phyloP scores from a whole-genome alignment of 1,140 invertebrate species.

The Drosophila kurseongensis region DNA sequence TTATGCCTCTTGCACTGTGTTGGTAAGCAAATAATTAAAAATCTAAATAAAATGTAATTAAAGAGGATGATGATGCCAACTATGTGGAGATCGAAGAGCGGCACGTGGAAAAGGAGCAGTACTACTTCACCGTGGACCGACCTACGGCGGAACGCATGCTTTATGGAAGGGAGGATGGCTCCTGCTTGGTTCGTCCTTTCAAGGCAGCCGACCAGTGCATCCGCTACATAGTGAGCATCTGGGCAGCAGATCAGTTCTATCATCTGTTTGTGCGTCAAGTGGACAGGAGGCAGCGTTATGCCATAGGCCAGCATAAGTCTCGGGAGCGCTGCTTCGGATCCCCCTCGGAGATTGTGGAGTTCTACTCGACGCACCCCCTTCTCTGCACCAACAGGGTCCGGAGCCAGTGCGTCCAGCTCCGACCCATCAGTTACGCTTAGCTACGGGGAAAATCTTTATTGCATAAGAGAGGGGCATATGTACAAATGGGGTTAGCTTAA shows the following conservation, averaged over 20 bases:
- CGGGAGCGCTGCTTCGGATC: constrained; percentile 64
- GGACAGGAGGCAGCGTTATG: constrained; percentile 58
- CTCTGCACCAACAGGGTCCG: constrained; percentile 74
- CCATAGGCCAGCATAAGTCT: constrained; percentile 69
- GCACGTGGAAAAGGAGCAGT: constrained; percentile 72
- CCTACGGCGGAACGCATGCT: constrained; percentile 68
- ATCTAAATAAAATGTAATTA: too few relatives aligned
- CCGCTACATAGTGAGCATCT: constrained; percentile 79
- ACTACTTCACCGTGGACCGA: constrained; percentile 79
- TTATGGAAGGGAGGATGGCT: constrained; percentile 62
- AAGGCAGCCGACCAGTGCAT: constrained; percentile 74
- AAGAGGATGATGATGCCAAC: constrained; percentile 70
- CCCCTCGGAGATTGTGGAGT: constrained; percentile 75
- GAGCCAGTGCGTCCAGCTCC: constrained; percentile 62
- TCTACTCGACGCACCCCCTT: constrained; percentile 63
- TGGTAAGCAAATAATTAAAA: too few relatives aligned
- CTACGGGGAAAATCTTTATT: constrained; percentile 62
- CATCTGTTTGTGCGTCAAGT: constrained; percentile 77
- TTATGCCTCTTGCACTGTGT: too few relatives aligned
- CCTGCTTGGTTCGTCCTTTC: constrained; percentile 79
- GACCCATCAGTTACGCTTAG: constrained; percentile 65
- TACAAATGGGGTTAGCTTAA: constrained; percentile 66
- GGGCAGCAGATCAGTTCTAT: constrained; percentile 67
- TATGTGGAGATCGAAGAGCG: constrained; percentile 71
- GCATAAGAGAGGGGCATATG: constrained; percentile 53